Conservation (phyloP, 2,888 invertebrate species). For the Siphlonurus alternatus region DNA sequence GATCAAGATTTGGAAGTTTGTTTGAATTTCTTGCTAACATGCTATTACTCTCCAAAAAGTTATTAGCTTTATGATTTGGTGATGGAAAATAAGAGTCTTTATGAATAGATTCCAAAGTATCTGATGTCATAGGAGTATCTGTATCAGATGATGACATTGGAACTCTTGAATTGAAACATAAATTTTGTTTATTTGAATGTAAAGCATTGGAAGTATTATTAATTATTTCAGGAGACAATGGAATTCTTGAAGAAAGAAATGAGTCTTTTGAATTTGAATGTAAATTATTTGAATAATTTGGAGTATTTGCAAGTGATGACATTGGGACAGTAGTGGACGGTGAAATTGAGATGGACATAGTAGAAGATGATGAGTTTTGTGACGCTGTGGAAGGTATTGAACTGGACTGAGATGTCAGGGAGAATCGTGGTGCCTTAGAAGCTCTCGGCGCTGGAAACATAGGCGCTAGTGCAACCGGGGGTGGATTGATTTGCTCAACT, state of each 20-base stretch:
- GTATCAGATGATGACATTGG: not conserved
- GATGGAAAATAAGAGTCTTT: not conserved
- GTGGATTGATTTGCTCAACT: not conserved
- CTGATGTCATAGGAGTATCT: no score
- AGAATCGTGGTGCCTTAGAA: not conserved
- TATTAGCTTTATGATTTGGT: not conserved
- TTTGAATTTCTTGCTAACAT: not conserved
- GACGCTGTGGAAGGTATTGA: not conserved
- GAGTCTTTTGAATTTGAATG: not conserved
- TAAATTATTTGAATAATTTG: not conserved
- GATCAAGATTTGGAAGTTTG: not conserved
- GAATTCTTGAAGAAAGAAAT: not conserved
- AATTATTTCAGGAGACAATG: not conserved
- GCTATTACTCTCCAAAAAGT: not conserved
- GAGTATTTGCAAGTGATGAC: not conserved
- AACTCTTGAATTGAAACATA: not conserved
- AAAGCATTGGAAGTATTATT: not conserved
- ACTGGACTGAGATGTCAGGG: not conserved
- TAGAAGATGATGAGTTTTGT: not conserved
- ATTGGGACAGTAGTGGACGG: not conserved
- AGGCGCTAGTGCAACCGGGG: not conserved
- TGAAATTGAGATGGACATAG: not conserved
- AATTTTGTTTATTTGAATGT: not conserved
- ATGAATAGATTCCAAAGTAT: not conserved
- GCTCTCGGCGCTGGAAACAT: not conserved